Percentiles rank a stretch among this genome's conserved stretches.
These are phyloP conservation scores for Florisuga fusca DNA, from an alignment of 2,797 vertebrate genomes.

Conservation along the genomic window DNA sequence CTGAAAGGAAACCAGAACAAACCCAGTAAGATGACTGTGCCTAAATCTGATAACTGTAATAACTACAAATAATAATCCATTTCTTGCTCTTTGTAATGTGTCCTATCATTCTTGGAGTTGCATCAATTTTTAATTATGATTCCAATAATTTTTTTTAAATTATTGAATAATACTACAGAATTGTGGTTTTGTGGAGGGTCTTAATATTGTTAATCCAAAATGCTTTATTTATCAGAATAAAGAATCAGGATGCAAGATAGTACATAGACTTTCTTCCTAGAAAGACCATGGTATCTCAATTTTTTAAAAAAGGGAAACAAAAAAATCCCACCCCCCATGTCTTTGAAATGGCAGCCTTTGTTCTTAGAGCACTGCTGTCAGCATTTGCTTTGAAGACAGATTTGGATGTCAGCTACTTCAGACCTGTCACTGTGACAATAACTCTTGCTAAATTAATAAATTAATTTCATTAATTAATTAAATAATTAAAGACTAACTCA, in stretches of 20 bases:
- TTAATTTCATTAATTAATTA: too few species aligned
- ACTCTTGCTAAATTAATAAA: not conserved
- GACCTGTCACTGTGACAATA: not conserved
- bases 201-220: not conserved
- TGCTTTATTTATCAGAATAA: not conserved
- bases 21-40: not conserved
- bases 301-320: not conserved
- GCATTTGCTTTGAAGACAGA: not conserved
- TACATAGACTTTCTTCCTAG: not conserved
- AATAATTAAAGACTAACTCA: not conserved
- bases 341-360: not conserved
- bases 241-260: not conserved
- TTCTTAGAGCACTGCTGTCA: not conserved
- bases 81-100: not conserved
- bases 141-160: not conserved
- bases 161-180: not conserved
- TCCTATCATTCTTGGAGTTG: not conserved
- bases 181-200: not conserved
- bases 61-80: not conserved
- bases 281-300: not conserved
- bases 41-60: not conserved
- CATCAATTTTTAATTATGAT: not conserved
- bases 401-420: not conserved
- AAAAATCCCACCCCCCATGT: not conserved
- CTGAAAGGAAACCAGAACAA: not conserved